phyloP scores from a whole-genome alignment of 2,888 invertebrate genomes.

The Mythimna lalbum region DNA sequence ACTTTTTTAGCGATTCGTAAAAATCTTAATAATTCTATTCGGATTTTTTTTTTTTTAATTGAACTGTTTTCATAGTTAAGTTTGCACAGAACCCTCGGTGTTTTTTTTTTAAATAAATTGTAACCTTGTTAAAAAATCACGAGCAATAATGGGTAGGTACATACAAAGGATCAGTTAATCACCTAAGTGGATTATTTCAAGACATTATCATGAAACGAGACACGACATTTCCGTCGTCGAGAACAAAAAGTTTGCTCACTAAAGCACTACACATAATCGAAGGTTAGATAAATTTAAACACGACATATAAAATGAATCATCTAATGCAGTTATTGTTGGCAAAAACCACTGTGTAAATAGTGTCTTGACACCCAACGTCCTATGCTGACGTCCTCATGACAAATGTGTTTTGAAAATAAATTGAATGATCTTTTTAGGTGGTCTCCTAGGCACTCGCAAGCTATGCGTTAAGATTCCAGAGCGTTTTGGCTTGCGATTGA shows the following conservation, averaged over 20 bases:
- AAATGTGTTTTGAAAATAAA: slow-evolving; percentile 19
- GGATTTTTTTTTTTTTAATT: too few species aligned
- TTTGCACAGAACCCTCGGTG: too few species aligned
- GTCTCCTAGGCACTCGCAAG: background rate
- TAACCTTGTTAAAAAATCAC: slow-evolving; percentile 2
- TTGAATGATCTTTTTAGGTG: slow-evolving; percentile 22
- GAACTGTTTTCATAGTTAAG: too few species aligned
- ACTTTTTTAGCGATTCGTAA: too few species aligned
- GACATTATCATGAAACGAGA: slow-evolving; percentile 68
- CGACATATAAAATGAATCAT: slow-evolving; percentile 60
- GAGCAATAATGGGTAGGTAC: background rate
- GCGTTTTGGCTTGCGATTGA: background rate
- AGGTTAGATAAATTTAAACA: slow-evolving; percentile 63
- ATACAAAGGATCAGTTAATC: slow-evolving; percentile 51
- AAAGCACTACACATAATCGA: slow-evolving; percentile 57
- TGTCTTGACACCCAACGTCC: background rate
- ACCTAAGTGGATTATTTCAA: slow-evolving; percentile 64
- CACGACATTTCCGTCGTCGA: slow-evolving; percentile 70
- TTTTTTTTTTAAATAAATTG: background rate
- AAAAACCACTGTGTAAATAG: slow-evolving; percentile 41
- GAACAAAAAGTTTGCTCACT: slow-evolving; percentile 65
- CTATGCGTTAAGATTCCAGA: slow-evolving; percentile 8
- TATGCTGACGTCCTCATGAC: background rate
- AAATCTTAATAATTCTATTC: too few species aligned
- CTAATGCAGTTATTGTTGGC: slow-evolving; percentile 56